Evolutionary conservation across 92 coral and sea anemone species (phyloP).

Genomic region (Diadumene lineata): DNA sequence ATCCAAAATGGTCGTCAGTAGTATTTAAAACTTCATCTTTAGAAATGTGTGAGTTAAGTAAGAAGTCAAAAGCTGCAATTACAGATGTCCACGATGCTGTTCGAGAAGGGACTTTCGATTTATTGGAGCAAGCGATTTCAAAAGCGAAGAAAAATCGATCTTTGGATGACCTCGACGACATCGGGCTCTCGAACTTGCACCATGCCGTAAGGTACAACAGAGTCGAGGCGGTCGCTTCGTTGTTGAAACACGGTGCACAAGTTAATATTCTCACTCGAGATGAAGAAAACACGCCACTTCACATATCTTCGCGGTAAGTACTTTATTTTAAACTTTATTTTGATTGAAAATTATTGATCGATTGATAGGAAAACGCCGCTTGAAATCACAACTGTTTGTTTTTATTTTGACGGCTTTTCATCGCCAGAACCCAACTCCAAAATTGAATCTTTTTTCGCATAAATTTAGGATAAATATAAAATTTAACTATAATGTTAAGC

Average conservation of each 20-base stretch:
- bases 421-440: too few relatives aligned
- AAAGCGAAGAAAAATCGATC: constrained; percentile 16
- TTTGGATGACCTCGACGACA: constrained; percentile 28
- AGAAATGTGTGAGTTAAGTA: constrained; percentile 9
- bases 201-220: constrained; percentile 57
- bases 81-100: constrained; percentile 42
- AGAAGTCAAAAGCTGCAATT: neutral
- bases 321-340: neutral
- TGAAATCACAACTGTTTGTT: too few relatives aligned
- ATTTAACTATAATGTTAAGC: too few relatives aligned
- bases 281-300: constrained; percentile 43
- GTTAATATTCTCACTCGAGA: constrained; percentile 39
- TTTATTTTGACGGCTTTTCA: too few relatives aligned
- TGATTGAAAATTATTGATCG: neutral
- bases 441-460: too few relatives aligned
- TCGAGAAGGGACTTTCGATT: constrained; percentile 48
- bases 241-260: constrained; percentile 48
- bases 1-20: constrained; percentile 13
- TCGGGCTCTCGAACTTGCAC: constrained; percentile 46
- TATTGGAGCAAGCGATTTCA: constrained; percentile 32
- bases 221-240: constrained; percentile 26
- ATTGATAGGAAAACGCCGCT: too few relatives aligned
- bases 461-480: too few relatives aligned
- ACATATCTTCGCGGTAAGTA: constrained; percentile 51
- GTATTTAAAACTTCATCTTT: neutral